phyloP scores from a whole-genome alignment of 2,113 vertebrate species.

The Odontesthes bonariensis region DNA sequence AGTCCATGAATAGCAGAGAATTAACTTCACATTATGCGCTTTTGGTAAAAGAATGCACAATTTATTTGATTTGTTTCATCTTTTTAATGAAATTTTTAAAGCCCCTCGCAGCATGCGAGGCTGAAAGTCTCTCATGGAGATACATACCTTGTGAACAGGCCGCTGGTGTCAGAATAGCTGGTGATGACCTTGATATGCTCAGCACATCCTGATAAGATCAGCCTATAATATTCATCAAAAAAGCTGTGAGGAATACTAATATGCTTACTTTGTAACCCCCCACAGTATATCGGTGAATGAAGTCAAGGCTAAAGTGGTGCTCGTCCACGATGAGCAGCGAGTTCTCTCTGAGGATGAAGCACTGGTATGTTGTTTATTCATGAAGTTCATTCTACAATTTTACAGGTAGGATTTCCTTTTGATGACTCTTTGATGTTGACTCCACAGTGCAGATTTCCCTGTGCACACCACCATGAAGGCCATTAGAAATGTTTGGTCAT shows the following conservation, averaged over 20 bases:
- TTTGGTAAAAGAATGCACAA: not conserved
- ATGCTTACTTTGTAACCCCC: constrained; percentile 9
- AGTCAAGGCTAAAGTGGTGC: constrained; percentile 68
- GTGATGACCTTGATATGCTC: not conserved
- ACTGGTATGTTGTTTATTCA: constrained; percentile 63
- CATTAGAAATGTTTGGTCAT: not conserved
- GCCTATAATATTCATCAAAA: constrained; percentile 4
- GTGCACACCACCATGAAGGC: not conserved
- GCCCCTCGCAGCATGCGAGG: not conserved
- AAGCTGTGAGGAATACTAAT: constrained; percentile 9
- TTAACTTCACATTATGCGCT: not conserved
- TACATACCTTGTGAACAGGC: not conserved
- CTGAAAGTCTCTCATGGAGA: not conserved
- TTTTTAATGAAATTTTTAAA: not conserved
- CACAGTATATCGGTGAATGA: constrained; percentile 69
- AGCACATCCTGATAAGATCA: constrained; percentile 9
- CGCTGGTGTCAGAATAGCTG: not conserved
- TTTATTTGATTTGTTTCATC: not conserved
- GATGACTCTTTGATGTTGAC: not conserved
- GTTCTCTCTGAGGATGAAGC: constrained; percentile 69
- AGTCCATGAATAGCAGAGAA: not conserved
- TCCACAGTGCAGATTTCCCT: not conserved
- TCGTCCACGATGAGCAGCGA: constrained; percentile 51
- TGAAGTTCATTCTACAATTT: not conserved
- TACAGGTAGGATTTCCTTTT: not conserved